Evolutionary conservation across 1,140 invertebrate genomes (phyloP).

Genomic region (Pseudomyrmex gracilis): DNA sequence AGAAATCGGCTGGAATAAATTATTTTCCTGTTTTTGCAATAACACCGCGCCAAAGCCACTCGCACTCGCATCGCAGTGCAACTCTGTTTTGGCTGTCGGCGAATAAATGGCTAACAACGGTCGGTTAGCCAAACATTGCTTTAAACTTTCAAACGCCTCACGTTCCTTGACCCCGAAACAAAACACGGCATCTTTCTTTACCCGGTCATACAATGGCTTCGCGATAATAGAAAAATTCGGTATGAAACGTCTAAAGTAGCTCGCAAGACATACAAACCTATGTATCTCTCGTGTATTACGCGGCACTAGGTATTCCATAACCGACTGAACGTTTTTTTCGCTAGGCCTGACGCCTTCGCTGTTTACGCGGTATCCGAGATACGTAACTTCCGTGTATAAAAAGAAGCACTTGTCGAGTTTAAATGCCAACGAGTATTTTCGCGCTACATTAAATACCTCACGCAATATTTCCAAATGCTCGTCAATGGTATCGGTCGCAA

Average conservation of each 20-base stretch:
- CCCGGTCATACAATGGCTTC: background rate
- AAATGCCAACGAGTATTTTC: background rate
- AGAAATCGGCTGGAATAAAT: background rate
- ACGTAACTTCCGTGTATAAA: background rate
- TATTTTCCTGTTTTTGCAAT: background rate
- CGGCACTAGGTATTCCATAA: conserved; percentile 14
- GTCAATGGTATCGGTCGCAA: background rate
- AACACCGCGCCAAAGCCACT: conserved; percentile 7
- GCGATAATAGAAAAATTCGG: background rate
- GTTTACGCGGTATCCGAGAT: conserved; percentile 7
- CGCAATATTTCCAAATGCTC: conserved; percentile 1
- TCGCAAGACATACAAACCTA: conserved; percentile 3
- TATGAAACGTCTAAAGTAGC: conserved; percentile 28
- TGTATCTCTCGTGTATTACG: conserved; percentile 7
- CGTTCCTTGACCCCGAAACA: background rate
- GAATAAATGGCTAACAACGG: conserved; percentile 9
- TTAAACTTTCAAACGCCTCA: background rate
- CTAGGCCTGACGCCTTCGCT: background rate
- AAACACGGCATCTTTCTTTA: background rate
- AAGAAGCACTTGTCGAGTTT: conserved; percentile 27
- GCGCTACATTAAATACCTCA: background rate
- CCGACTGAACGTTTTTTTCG: background rate
- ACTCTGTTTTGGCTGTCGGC: background rate
- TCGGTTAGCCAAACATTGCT: background rate
- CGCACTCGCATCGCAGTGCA: conserved; percentile 8